phyloP scores from a whole-genome alignment of 2,113 vertebrate species.

The Semicossyphus pulcher region DNA sequence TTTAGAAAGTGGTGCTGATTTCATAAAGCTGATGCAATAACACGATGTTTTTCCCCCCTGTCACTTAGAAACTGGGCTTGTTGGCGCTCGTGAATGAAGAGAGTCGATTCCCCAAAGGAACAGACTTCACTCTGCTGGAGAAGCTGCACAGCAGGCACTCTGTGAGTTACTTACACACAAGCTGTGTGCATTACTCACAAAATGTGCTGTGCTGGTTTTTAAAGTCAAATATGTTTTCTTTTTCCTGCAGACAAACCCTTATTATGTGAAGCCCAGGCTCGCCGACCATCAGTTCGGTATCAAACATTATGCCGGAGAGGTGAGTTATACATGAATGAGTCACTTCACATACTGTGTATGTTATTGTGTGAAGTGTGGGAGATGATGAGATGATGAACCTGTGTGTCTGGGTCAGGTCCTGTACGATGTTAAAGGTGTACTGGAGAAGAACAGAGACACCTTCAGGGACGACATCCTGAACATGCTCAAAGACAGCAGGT shows the following conservation, averaged over 20 bases:
- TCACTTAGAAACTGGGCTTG: slow-evolving; percentile 90
- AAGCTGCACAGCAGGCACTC: slow-evolving; percentile 92
- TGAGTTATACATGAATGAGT: slow-evolving; percentile 44
- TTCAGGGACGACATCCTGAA: slow-evolving; percentile 94
- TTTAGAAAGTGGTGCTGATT: slow-evolving; percentile 21
- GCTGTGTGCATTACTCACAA: slow-evolving; percentile 15
- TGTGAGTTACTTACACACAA: slow-evolving; percentile 79
- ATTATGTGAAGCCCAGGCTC: slow-evolving; percentile 91
- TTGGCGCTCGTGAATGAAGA: slow-evolving; percentile 93
- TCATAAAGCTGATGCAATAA: slow-evolving; percentile 10
- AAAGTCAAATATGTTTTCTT: neutral
- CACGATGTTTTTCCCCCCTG: slow-evolving; percentile 1
- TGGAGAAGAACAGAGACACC: slow-evolving; percentile 95
- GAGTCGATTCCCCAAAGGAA: slow-evolving; percentile 95
- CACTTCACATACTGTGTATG: neutral
- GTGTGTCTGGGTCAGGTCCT: slow-evolving; percentile 82
- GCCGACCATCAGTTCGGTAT: slow-evolving; percentile 94
- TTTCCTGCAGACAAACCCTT: slow-evolving; percentile 88
- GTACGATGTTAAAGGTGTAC: slow-evolving; percentile 89
- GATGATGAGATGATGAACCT: neutral
- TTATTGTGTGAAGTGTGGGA: neutral
- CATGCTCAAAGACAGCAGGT: slow-evolving; percentile 95
- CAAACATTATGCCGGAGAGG: slow-evolving; percentile 94
- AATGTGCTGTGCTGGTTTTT: neutral
- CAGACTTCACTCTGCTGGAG: slow-evolving; percentile 92